A percentile compares a stretch with the other conserved stretches of the same genome.
Conservation (phyloP, 2,113 vertebrate genomes). For the Lampris megalopsis region DNA sequence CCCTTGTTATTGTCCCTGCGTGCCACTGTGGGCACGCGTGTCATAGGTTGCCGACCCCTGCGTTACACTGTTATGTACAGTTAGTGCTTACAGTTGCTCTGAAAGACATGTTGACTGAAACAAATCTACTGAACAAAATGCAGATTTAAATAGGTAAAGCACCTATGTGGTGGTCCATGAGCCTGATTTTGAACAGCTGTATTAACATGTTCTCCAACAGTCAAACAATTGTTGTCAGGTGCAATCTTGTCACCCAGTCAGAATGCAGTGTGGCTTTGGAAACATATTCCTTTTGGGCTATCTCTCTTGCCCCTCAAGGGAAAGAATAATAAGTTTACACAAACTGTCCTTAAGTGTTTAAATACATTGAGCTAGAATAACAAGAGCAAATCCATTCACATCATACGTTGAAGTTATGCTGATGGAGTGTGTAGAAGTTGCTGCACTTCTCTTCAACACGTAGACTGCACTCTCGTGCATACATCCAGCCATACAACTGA, state of each 20-base stretch:
- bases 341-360: neutral
- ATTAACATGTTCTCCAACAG: neutral
- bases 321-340: conserved; percentile 5
- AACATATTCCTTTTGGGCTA: neutral
- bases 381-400: neutral
- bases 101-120: too few relatives aligned
- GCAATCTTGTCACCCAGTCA: too few relatives aligned
- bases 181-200: neutral
- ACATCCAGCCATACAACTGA: neutral
- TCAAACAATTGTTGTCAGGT: neutral
- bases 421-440: conserved; percentile 10
- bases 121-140: too few relatives aligned
- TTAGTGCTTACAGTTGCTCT: too few relatives aligned
- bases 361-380: neutral
- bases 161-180: too few relatives aligned
- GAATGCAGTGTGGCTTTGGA: too few relatives aligned
- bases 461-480: conserved; percentile 8
- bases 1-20: too few relatives aligned
- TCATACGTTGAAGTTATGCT: too few relatives aligned
- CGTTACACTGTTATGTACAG: too few relatives aligned
- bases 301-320: neutral
- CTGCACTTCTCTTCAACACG: conserved; percentile 1
- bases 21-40: too few relatives aligned
- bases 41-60: too few relatives aligned
- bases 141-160: too few relatives aligned